Evolutionary conservation across 2,113 vertebrate species (phyloP).

Genomic region (Eudyptes chrysolophus): DNA sequence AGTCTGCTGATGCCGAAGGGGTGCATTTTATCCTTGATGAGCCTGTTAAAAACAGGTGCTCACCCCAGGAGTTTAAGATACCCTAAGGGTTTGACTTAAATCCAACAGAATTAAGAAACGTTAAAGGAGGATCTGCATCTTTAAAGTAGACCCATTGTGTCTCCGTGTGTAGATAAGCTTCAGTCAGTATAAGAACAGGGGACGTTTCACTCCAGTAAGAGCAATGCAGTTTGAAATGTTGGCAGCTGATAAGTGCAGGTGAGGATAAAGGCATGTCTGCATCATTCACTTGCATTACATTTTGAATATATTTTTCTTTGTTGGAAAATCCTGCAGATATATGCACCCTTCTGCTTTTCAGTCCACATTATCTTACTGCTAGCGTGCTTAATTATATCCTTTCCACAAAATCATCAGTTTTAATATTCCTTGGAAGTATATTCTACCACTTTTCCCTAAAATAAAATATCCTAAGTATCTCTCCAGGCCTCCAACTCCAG

Average conservation of each 20-base stretch:
- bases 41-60: conserved; percentile 19
- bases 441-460: neutral
- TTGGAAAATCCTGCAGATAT: conserved; percentile 22
- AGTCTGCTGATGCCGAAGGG: neutral
- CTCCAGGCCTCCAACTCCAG: neutral
- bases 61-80: neutral
- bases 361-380: neutral
- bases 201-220: conserved; percentile 3
- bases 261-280: conserved; percentile 51
- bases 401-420: conserved; percentile 10
- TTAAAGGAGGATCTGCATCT: conserved; percentile 34
- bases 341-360: neutral
- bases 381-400: conserved; percentile 37
- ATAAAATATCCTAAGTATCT: neutral
- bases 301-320: neutral
- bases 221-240: conserved; percentile 36
- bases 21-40: conserved; percentile 9
- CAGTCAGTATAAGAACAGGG: neutral
- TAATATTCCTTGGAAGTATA: neutral
- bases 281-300: conserved; percentile 18
- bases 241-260: conserved; percentile 57
- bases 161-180: conserved; percentile 33
- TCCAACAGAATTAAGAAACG: conserved; percentile 13
- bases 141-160: conserved; percentile 26
- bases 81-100: conserved; percentile 25